Conservation (phyloP, 2,888 invertebrate genomes). For the Philonicus albiceps region DNA sequence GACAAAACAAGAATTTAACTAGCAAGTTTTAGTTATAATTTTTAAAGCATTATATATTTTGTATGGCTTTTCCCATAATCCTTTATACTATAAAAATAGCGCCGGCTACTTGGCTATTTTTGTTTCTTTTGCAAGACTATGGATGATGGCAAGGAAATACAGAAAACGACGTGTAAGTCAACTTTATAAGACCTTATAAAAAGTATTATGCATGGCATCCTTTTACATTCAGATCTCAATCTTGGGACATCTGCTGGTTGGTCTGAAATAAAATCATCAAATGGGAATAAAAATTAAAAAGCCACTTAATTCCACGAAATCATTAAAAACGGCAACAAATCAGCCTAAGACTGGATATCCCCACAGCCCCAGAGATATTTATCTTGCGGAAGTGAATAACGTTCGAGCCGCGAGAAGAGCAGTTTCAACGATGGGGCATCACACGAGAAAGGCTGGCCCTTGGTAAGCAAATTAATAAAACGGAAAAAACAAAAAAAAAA, state of each 20-base stretch:
- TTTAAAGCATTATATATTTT: too few species aligned
- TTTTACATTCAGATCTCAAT: neutral
- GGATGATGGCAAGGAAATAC: neutral
- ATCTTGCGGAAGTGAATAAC: neutral
- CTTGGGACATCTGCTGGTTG: neutral
- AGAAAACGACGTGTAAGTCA: neutral
- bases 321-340: slow-evolving; percentile 10
- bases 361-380: neutral
- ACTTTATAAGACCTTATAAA: neutral
- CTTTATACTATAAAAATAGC: too few species aligned
- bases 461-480: neutral
- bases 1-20: too few species aligned
- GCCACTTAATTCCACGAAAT: neutral
- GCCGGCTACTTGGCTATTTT: too few species aligned
- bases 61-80: too few species aligned
- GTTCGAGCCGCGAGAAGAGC: neutral
- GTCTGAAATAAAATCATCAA: neutral
- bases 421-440: neutral
- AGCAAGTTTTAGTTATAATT: too few species aligned
- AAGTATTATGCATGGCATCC: neutral
- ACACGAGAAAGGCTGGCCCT: neutral
- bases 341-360: neutral
- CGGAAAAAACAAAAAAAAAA: neutral
- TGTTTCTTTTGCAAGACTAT: neutral
- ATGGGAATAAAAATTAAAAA: neutral